Evolutionary conservation across 2,113 vertebrate species (phyloP).

Genomic region (Acanthochromis polyacanthus): DNA sequence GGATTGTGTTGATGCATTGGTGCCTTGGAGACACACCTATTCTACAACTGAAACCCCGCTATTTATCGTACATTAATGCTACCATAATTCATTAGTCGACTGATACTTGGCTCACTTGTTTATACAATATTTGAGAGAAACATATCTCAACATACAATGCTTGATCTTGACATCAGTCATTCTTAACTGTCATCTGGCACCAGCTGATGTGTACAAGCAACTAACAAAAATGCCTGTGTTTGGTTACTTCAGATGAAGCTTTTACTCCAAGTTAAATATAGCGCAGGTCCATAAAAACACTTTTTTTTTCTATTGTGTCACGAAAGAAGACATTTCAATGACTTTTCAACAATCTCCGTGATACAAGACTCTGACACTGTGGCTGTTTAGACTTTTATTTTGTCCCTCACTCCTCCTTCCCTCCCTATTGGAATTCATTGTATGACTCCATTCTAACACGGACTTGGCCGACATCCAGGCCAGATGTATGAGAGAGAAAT

Average conservation of each 20-base stretch:
- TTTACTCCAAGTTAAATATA: conserved; percentile 1
- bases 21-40: too few species aligned
- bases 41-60: too few species aligned
- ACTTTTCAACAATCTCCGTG: background rate
- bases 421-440: conserved; percentile 46
- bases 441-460: conserved; percentile 25
- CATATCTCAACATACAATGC: background rate
- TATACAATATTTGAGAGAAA: background rate
- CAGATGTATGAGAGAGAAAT: conserved; percentile 43
- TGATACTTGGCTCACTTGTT: too few species aligned
- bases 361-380: conserved; percentile 21
- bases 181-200: background rate
- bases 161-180: background rate
- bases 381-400: conserved; percentile 30
- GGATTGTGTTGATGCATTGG: too few species aligned
- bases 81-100: too few species aligned
- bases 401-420: background rate
- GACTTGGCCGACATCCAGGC: conserved; percentile 42
- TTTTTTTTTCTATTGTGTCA: background rate
- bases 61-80: too few species aligned
- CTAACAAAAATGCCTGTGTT: background rate
- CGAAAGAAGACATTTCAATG: background rate
- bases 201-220: background rate
- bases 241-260: background rate
- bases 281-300: background rate